Percentiles rank a stretch among this genome's conserved stretches.
phyloP scores from a whole-genome alignment of 1,140 invertebrate genomes.

The Aphelenchoides besseyi region DNA sequence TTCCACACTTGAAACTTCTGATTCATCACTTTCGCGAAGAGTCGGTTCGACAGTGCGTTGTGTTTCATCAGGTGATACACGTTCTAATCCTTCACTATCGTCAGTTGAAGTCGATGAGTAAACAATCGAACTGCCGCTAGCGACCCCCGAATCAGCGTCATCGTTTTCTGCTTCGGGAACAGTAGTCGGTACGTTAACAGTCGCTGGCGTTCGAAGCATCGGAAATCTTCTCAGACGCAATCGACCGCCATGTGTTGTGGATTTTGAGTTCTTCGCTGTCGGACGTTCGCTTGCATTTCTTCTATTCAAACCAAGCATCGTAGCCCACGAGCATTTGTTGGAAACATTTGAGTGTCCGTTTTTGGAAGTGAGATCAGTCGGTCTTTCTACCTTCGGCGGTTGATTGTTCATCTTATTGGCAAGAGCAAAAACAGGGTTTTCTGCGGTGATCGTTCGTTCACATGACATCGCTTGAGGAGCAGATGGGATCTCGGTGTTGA shows the following conservation, averaged over 20 bases:
- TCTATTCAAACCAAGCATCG: no score
- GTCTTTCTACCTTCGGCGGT: not conserved
- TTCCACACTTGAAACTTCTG: constrained; percentile 35
- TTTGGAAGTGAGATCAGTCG: not conserved
- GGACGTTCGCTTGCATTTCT: no score
- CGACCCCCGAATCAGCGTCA: not conserved
- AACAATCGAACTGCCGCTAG: constrained; percentile 23
- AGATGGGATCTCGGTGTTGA: constrained; percentile 17
- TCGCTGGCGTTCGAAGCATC: not conserved
- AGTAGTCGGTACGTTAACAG: not conserved
- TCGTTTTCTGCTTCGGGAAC: not conserved
- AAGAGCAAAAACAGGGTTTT: constrained; percentile 9
- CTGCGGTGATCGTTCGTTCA: not conserved
- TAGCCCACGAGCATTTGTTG: no score
- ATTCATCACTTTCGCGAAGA: constrained; percentile 24
- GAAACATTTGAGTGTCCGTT: no score
- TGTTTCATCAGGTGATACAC: not conserved
- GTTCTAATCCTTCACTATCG: not conserved
- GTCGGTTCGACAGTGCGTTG: constrained; percentile 30
- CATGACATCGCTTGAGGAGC: not conserved
- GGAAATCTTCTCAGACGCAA: not conserved
- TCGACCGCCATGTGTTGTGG: not conserved
- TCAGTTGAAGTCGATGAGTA: constrained; percentile 16
- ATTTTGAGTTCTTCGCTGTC: not conserved
- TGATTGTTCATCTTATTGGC: constrained; percentile 2